Conservation (phyloP, 2,888 invertebrate genomes). For the Drosophila mayaguana region DNA sequence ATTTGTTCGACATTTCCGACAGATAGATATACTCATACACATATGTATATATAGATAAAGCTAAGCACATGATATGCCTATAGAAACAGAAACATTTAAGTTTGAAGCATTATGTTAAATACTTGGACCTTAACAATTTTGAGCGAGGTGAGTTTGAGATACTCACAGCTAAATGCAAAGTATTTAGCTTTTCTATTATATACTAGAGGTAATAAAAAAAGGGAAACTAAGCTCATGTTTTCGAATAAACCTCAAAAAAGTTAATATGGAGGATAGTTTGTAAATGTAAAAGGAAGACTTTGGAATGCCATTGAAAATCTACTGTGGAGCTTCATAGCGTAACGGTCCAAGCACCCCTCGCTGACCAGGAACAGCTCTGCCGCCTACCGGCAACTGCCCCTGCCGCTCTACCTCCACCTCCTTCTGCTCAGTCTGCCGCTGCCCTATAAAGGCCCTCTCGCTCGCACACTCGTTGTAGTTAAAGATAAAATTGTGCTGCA, state of each 20-base stretch:
- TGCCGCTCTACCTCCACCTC: neutral
- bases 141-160: conserved; percentile 12
- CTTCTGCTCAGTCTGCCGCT: neutral
- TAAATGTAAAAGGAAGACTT: too few species aligned
- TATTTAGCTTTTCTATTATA: too few species aligned
- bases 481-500: conserved; percentile 78
- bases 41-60: conserved; percentile 6
- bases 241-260: too few species aligned
- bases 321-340: too few species aligned
- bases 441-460: conserved; percentile 9
- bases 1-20: conserved; percentile 63
- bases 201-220: too few species aligned
- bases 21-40: conserved; percentile 8
- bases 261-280: too few species aligned
- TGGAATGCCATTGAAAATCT: too few species aligned
- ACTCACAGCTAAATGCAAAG: neutral
- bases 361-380: neutral
- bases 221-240: too few species aligned
- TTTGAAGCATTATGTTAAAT: conserved; percentile 16
- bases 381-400: neutral
- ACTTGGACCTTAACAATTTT: conserved; percentile 3
- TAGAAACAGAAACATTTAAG: conserved; percentile 28
- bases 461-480: conserved; percentile 54
- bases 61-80: conserved; percentile 16
- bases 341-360: conserved; percentile 11